A percentile compares a stretch with the other conserved stretches of the same genome.
These are phyloP conservation scores for Pachyramphus minor DNA, from an alignment of 2,113 vertebrate genomes.

Conservation along the genomic window DNA sequence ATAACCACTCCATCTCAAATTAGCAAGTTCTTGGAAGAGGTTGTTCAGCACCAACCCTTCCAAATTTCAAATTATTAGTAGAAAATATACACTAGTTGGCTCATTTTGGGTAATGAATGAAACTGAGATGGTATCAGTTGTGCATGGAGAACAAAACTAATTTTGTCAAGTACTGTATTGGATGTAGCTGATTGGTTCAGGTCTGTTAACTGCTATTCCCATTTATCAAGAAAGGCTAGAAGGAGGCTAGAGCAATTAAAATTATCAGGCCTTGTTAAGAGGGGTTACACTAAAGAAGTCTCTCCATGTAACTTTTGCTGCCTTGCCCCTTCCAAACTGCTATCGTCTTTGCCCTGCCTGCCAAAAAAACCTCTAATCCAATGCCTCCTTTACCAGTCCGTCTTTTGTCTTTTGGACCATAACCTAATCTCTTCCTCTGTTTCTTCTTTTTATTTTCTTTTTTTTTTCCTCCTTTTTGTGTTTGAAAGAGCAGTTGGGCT, in stretches of 20 bases:
- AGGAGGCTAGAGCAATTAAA: conserved; percentile 11
- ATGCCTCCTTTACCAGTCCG: background rate
- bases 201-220: conserved; percentile 18
- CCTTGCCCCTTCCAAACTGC: background rate
- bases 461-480: background rate
- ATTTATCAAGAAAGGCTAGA: conserved; percentile 16
- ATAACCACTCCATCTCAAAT: background rate
- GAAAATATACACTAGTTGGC: conserved; percentile 8
- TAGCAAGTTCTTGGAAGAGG: conserved; percentile 5
- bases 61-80: conserved; percentile 5
- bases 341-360: background rate
- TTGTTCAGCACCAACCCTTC: background rate
- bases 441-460: background rate
- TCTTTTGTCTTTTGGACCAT: background rate
- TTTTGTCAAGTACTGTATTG: conserved; percentile 19
- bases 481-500: background rate
- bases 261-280: background rate
- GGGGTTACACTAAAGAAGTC: background rate
- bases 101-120: conserved; percentile 30
- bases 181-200: conserved; percentile 29
- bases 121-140: background rate
- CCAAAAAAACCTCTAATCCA: background rate
- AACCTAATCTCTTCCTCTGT: background rate
- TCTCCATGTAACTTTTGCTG: background rate
- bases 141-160: background rate